Evolutionary conservation across 1,140 invertebrate genomes (phyloP), one percentile per base, ranked within the genome.

Genomic region (Cephus cinctus): DNA sequence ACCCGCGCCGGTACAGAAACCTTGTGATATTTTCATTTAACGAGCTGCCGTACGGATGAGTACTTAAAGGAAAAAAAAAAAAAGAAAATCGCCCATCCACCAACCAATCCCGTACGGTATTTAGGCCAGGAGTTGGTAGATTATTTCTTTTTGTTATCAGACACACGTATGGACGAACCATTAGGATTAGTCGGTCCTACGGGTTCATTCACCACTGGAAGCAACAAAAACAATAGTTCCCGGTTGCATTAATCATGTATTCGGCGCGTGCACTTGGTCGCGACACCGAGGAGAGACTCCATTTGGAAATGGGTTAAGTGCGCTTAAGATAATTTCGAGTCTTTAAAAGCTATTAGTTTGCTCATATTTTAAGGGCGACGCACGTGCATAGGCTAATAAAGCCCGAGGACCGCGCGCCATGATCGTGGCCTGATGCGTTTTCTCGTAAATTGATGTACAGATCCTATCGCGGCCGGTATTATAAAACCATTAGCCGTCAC

Each of bases 241-340:
- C 34, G 35, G 20, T 8, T 4, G 43, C n/a, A n/a, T n/a, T n/a
- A n/a, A n/a, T n/a, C n/a, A n/a, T n/a, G n/a, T n/a, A n/a, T n/a
- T n/a, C 30, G 14, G 46, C 35, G 16, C 41, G n/a, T n/a, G 47
- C 49, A 57, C 44, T 61, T n/a, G n/a, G n/a, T n/a, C n/a, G n/a
- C n/a, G n/a, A n/a, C n/a, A n/a, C n/a, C 43, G 27, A 38, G 30
- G 51, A 52, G 56, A 65, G 68, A 64, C 55, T 66, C 65, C 64
- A 55, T 63, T 59, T 60, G 51, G 57, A 65, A 66, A 60, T 57
- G 50, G 61, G 67, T 67, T 69, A 65, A 66, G 66, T 57, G 50
- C 56, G 50, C 50, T 57, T 59, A 63, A 51, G 54, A 60, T 63
- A 62, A 65, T 65, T 65, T 57, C 59, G 25, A 50, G 49, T 54